These are phyloP conservation scores for Sardina pilchardus DNA, from an alignment of 2,113 vertebrate species.

Conservation along the genomic window DNA sequence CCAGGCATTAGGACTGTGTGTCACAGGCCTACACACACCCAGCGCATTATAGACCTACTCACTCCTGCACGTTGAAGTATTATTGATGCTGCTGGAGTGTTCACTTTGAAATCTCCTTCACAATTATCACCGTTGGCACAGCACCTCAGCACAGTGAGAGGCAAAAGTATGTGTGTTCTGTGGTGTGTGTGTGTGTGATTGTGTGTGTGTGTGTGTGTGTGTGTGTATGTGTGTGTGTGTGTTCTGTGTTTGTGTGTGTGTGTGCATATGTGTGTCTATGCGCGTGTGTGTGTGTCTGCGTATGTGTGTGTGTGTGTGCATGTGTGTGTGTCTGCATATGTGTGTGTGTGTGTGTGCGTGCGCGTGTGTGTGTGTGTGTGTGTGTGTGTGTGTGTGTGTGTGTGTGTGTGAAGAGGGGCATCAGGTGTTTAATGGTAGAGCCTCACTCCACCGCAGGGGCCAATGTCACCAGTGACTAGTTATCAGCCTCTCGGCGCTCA, in stretches of 20 bases:
- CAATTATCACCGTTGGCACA: not conserved
- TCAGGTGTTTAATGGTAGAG: conserved; percentile 5
- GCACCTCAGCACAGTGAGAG: not conserved
- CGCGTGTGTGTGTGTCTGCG: not conserved
- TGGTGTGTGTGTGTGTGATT: not conserved
- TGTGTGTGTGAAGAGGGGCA: not conserved
- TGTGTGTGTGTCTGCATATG: not conserved
- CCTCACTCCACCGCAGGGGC: not conserved
- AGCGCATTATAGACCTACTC: no score
- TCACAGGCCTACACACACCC: not conserved
- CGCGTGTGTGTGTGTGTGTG: not conserved
- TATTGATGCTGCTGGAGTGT: not conserved
- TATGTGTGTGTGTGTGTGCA: not conserved
- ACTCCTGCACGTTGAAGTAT: not conserved
- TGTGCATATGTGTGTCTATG: no score
- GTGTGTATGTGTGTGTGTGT: no score
- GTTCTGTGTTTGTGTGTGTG: not conserved
- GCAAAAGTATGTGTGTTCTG: not conserved
- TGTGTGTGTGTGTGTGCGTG: not conserved
- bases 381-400: not conserved
- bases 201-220: not conserved
- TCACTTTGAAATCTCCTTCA: not conserved
- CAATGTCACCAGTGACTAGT: conserved; percentile 14
- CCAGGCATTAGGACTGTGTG: not conserved
- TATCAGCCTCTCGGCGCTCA: not conserved